A percentile compares a stretch with the other conserved stretches of the same genome.
Evolutionary conservation across 2,888 invertebrate genomes (phyloP).

Genomic region (Drosophila vallismaia): DNA sequence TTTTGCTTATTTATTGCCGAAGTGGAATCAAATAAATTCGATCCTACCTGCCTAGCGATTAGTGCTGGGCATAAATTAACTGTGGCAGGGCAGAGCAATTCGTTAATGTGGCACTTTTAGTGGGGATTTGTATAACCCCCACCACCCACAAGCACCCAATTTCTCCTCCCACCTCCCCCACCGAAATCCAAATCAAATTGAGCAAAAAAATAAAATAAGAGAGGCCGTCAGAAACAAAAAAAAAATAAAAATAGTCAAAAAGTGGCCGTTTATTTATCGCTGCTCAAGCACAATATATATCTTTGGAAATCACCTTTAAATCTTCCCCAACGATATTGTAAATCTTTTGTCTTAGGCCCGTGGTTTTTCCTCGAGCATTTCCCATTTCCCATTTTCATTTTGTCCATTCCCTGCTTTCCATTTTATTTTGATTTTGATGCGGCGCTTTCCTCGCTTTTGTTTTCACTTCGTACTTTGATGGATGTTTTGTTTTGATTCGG

Average conservation of each 20-base stretch:
- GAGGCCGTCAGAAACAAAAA: constrained; percentile 8
- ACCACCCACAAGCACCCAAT: constrained; percentile 12
- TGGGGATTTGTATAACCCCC: constrained; percentile 41
- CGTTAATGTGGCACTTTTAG: constrained; percentile 81
- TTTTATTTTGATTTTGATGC: constrained; percentile 33
- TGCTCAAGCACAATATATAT: constrained; percentile 80
- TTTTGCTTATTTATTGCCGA: constrained; percentile 54
- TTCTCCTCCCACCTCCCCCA: constrained; percentile 4
- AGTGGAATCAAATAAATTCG: constrained; percentile 63
- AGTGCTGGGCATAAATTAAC: constrained; percentile 67
- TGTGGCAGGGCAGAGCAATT: constrained; percentile 66
- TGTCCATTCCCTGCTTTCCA: constrained; percentile 9
- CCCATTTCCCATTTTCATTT: constrained; percentile 40
- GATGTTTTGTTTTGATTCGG: constrained; percentile 81
- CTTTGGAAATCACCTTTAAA: constrained; percentile 79
- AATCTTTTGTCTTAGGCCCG: constrained; percentile 75
- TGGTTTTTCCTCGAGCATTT: constrained; percentile 47
- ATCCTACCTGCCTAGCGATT: constrained; percentile 65
- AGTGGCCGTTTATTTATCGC: constrained; percentile 78
- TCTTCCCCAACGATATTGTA: constrained; percentile 80
- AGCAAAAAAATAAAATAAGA: constrained; percentile 56
- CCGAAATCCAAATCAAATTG: constrained; percentile 44
- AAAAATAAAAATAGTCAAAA: constrained; percentile 54
- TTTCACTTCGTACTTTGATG: constrained; percentile 63
- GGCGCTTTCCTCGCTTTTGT: constrained; percentile 27